A percentile compares a stretch with the other conserved stretches of the same genome.
Conservation (phyloP, 2,797 vertebrate species). For the Xerus rutilus region DNA sequence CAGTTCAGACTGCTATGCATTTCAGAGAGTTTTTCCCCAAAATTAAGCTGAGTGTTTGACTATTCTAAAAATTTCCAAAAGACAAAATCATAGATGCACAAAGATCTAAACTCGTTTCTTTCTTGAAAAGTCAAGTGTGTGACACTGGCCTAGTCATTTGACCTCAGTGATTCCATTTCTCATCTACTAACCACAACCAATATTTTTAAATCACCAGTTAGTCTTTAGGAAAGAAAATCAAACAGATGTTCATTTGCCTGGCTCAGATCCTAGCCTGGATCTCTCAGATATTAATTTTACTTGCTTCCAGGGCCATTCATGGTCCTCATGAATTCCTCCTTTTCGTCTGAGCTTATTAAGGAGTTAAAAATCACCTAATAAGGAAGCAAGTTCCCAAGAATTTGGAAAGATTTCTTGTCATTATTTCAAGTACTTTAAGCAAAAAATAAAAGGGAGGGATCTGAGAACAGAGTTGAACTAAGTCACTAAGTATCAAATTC, state of each 20-base stretch:
- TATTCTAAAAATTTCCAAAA: neutral
- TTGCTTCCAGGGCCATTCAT: neutral
- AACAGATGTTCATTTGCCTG: neutral
- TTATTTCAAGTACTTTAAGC: neutral
- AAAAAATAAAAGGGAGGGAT: neutral
- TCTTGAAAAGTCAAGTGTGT: neutral
- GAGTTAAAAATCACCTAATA: neutral
- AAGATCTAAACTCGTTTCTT: neutral
- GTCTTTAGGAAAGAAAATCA: neutral
- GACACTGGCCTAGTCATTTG: neutral
- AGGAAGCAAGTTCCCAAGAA: neutral
- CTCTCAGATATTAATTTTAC: neutral
- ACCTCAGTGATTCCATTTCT: neutral
- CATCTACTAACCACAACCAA: neutral
- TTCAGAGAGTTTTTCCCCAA: neutral
- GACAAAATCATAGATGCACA: neutral
- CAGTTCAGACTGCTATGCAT: too few relatives aligned
- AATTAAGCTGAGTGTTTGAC: neutral
- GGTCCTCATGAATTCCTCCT: neutral
- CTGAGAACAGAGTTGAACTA: neutral
- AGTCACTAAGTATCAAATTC: conserved; percentile 12
- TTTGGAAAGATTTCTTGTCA: neutral
- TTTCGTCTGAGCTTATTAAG: neutral
- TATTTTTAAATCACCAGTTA: neutral
- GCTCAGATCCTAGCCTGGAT: neutral